Evolutionary conservation across 2,113 vertebrate species (phyloP).

Genomic region (Eublepharis macularius): DNA sequence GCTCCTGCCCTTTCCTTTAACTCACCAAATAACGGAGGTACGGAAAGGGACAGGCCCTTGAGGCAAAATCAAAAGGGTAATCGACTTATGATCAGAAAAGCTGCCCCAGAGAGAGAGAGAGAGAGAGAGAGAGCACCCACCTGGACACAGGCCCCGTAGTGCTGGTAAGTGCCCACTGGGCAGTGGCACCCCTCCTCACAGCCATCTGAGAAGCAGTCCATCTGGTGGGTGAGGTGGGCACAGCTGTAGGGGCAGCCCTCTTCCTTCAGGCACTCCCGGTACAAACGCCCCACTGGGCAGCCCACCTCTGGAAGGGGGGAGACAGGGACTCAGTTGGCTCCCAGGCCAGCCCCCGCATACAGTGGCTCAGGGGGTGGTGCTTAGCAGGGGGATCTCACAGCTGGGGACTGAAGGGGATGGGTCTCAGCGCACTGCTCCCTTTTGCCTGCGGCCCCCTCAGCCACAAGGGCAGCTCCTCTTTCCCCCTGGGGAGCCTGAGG

Average conservation of each 20-base stretch:
- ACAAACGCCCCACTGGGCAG: conserved; percentile 82
- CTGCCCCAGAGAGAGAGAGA: not conserved
- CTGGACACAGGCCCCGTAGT: conserved; percentile 75
- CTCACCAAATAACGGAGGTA: not conserved
- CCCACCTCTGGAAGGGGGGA: conserved; percentile 78
- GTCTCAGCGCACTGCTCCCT: not conserved
- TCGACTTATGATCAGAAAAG: accelerated
- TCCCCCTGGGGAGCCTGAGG: conserved; percentile 71
- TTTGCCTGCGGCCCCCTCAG: conserved; percentile 56
- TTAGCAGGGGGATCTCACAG: not conserved
- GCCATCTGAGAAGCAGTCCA: conserved; percentile 80
- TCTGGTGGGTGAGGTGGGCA: conserved; percentile 76
- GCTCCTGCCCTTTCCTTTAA: not conserved
- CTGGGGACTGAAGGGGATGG: not conserved
- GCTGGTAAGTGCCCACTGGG: conserved; percentile 79
- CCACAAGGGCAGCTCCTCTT: conserved; percentile 49
- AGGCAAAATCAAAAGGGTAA: not conserved
- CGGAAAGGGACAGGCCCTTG: not conserved
- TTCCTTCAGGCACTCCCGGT: conserved; percentile 81
- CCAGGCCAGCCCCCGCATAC: accelerated
- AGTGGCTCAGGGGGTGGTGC: not conserved
- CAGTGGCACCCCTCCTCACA: conserved; percentile 92
- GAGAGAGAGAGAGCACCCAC: conserved; percentile 60
- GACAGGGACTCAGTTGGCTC: not conserved
- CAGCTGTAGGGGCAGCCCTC: conserved; percentile 92